Evolutionary conservation across 2,113 vertebrate species (phyloP).

Genomic region (Sterna hirundo): DNA sequence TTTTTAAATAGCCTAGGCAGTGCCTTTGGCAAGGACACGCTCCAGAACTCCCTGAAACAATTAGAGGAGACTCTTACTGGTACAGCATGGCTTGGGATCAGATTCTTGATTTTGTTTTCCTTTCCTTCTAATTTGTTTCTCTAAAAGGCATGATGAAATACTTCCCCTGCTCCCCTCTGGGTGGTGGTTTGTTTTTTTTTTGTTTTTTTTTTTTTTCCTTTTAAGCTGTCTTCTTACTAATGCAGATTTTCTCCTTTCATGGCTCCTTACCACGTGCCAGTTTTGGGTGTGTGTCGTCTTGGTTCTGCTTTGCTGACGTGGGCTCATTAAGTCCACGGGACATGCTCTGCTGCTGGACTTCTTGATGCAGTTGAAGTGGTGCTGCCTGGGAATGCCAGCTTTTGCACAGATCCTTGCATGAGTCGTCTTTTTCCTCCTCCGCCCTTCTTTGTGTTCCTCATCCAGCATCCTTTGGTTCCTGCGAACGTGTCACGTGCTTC

Average conservation of each 20-base stretch:
- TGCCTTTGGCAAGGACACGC: neutral
- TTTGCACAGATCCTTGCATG: neutral
- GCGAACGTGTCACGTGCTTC: neutral
- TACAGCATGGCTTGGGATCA: neutral
- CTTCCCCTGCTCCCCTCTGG: neutral
- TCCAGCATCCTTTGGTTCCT: constrained; percentile 14
- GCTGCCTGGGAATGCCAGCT: neutral
- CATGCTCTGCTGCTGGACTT: neutral
- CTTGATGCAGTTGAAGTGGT: neutral
- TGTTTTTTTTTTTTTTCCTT: neutral
- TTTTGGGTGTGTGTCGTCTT: neutral
- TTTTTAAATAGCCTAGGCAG: neutral
- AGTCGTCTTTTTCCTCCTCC: neutral
- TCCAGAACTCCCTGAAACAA: neutral
- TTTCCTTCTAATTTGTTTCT: neutral
- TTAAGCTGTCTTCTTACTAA: neutral
- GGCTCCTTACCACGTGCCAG: neutral
- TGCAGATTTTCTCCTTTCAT: neutral
- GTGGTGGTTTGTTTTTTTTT: neutral
- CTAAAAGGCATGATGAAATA: neutral
- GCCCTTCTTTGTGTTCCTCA: constrained; percentile 8
- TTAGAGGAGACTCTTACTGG: neutral
- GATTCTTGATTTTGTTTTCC: neutral
- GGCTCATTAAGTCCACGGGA: fast-evolving
- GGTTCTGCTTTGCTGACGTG: neutral